A percentile compares a stretch with the other conserved stretches of the same genome.
phyloP scores from a whole-genome alignment of 1,140 invertebrate genomes.

The Heterodera carotae region DNA sequence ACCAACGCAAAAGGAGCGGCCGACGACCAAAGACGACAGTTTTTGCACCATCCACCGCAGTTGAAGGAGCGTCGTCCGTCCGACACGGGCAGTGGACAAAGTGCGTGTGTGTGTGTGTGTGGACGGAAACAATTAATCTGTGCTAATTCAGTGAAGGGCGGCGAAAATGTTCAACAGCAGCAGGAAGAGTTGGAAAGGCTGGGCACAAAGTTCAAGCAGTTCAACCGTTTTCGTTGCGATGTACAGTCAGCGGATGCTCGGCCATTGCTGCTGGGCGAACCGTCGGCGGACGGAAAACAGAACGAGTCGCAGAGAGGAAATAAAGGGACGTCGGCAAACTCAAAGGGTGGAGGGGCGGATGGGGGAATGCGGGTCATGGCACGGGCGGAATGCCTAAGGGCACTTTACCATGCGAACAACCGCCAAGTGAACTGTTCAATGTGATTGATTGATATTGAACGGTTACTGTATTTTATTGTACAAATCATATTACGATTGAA shows the following conservation, averaged over 20 bases:
- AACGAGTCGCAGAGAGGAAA: background rate
- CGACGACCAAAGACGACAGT: background rate
- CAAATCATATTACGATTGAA: too few relatives aligned
- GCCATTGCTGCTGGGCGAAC: conserved; percentile 12
- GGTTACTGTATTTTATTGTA: too few relatives aligned
- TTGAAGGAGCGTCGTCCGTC: conserved; percentile 12
- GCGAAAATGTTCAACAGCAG: background rate
- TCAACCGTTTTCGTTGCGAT: conserved; percentile 28
- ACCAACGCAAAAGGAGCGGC: background rate
- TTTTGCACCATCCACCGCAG: background rate
- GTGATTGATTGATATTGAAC: too few relatives aligned
- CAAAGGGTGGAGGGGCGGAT: background rate
- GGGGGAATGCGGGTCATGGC: background rate
- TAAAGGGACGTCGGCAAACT: background rate
- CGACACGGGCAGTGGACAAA: conserved; percentile 11
- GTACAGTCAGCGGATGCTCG: conserved; percentile 3
- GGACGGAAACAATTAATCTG: background rate
- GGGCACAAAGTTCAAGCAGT: conserved; percentile 17
- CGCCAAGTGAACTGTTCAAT: conserved; percentile 25
- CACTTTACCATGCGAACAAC: background rate
- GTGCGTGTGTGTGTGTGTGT: background rate
- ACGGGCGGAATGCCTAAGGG: conserved; percentile 14
- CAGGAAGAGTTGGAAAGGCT: conserved; percentile 1
- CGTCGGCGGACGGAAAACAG: background rate
- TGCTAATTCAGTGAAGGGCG: background rate